Evolutionary conservation across 2,797 vertebrate species (phyloP).

Genomic region (Acestrorhynchus altus): DNA sequence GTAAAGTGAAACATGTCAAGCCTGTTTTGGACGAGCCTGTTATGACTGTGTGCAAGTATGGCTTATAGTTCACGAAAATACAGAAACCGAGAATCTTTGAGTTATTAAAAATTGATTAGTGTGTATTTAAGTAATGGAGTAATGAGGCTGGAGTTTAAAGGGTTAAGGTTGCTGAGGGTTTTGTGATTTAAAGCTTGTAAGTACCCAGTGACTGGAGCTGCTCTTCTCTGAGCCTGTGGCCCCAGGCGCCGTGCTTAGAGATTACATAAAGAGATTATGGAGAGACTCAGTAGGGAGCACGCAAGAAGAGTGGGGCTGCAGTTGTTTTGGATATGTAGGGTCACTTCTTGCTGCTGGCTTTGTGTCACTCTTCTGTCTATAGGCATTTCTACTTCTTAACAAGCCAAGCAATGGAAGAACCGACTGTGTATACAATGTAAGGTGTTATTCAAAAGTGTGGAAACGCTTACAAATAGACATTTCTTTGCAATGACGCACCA

Average conservation of each 20-base stretch:
- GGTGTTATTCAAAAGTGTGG: no score
- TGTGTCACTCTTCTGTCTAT: neutral
- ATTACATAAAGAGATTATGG: conserved; percentile 65
- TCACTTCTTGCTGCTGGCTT: neutral
- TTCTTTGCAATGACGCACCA: no score
- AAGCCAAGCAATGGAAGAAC: neutral
- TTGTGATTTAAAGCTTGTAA: conserved; percentile 3
- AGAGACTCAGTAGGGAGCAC: neutral
- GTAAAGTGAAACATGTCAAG: no score
- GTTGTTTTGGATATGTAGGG: neutral
- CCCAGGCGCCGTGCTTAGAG: conserved; percentile 35
- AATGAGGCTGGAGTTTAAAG: neutral
- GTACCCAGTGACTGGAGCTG: neutral
- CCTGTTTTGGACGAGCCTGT: no score
- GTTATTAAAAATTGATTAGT: neutral
- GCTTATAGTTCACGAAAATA: no score
- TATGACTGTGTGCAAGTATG: no score
- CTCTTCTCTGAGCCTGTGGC: conserved; percentile 60
- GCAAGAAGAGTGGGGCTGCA: neutral
- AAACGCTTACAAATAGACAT: no score
- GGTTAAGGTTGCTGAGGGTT: neutral
- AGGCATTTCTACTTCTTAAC: neutral
- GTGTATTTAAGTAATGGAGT: neutral
- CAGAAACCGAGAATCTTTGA: no score
- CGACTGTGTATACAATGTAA: neutral